These are phyloP conservation scores for Microchrysa polita DNA, from an alignment of 2,888 invertebrate genomes.

Conservation along the genomic window DNA sequence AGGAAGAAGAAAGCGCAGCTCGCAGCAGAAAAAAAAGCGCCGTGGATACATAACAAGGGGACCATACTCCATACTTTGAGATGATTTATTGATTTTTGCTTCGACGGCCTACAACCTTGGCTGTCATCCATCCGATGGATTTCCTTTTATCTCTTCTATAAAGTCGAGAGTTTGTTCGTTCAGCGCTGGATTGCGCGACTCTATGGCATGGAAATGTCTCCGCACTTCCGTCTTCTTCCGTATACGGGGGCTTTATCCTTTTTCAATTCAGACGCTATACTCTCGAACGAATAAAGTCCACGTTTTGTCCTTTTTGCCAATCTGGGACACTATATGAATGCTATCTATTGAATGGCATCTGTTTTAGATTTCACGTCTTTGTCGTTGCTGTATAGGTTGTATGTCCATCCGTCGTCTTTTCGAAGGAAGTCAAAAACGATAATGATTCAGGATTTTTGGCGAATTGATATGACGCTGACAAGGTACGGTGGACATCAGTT, in stretches of 20 bases:
- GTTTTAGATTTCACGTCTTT: slow-evolving; percentile 7
- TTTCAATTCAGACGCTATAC: slow-evolving; percentile 29
- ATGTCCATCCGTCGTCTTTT: slow-evolving; percentile 6
- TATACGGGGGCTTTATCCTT: slow-evolving; percentile 8
- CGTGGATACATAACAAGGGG: too few relatives aligned
- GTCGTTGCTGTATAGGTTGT: too few relatives aligned
- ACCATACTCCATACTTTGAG: slow-evolving; percentile 45
- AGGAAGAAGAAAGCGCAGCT: too few relatives aligned
- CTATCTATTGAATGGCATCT: slow-evolving; percentile 23
- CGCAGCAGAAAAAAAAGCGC: too few relatives aligned
- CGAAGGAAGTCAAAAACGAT: background rate
- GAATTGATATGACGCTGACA: background rate
- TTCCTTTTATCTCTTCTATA: slow-evolving; percentile 20
- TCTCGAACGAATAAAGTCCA: slow-evolving; percentile 12
- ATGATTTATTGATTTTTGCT: slow-evolving; percentile 51
- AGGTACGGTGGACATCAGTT: background rate
- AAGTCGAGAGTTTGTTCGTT: background rate
- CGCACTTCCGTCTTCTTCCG: background rate
- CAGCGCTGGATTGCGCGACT: background rate
- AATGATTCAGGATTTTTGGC: background rate
- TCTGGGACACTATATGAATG: slow-evolving; percentile 14
- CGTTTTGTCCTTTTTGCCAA: slow-evolving; percentile 32
- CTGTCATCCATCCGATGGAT: slow-evolving; percentile 29
- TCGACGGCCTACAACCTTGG: slow-evolving; percentile 39
- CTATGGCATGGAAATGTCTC: background rate